Evolutionary conservation across 1,140 invertebrate species (phyloP).

Genomic region (Papilio xuthus): DNA sequence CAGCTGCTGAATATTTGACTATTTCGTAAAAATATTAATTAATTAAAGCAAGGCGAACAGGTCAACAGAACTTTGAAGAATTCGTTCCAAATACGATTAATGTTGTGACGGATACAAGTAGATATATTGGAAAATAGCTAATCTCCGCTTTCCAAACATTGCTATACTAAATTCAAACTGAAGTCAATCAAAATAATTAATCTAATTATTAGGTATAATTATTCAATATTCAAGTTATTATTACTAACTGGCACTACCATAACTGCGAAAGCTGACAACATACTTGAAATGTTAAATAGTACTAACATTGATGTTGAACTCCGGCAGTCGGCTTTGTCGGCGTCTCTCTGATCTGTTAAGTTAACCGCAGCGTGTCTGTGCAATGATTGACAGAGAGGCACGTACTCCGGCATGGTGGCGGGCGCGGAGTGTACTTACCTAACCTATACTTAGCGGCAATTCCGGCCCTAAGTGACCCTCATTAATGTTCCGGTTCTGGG

Average conservation of each 20-base stretch:
- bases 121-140: no score
- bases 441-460: slow-evolving; percentile 52
- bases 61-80: neutral
- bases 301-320: neutral
- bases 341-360: slow-evolving; percentile 8
- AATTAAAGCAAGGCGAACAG: neutral
- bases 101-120: no score
- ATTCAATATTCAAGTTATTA: neutral
- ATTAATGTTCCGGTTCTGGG: slow-evolving; percentile 44
- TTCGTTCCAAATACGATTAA: no score
- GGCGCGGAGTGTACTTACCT: slow-evolving; percentile 40
- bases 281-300: neutral
- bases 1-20: no score
- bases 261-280: neutral
- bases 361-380: slow-evolving; percentile 22
- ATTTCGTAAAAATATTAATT: no score
- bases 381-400: slow-evolving; percentile 34
- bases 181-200: neutral
- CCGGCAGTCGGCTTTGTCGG: slow-evolving; percentile 22
- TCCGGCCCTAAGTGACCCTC: slow-evolving; percentile 49
- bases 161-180: no score
- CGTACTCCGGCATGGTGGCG: neutral
- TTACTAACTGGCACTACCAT: neutral
- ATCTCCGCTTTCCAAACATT: no score
- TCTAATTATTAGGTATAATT: neutral